Base-by-base conservation (phyloP, 53 echinoderm and acorn worm species). In the Henricia sp. region DNA sequence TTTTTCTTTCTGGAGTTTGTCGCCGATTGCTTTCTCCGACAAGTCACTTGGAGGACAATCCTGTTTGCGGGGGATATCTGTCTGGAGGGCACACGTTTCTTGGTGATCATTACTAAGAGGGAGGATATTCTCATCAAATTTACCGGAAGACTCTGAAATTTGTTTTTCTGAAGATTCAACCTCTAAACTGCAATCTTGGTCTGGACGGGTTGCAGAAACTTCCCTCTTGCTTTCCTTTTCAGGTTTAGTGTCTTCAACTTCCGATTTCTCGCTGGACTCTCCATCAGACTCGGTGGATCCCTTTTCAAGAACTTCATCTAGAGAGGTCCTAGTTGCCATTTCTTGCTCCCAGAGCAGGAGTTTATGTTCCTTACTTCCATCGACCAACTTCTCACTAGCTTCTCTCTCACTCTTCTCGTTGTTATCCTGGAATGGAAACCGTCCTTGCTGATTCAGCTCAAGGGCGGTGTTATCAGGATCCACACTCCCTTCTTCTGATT, bases 331-430 rank as follows among this genome's bases (percentile, higher is more conserved):
- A 23, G 48, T 68, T 13, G 33, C 20, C 52, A 70, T 56, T 28
- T 70, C 57, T 23, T 78, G 69, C 51, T 90, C 86, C 91, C 77
- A 88, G 19, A 43, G 42, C 63, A 78, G 68, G 40, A 88, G 69
- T 76, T 83, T 94, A 14, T 50, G 56, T 52, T 91, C 89, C 48
- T 90, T 91, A 52, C 56, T 59, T 34, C 91, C 94, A 32, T 91
- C 91, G 37, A 82, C 80, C 0, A 87, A 85, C 66, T 94, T 94
- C 59, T 91, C 89, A 46, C 91, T 91, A 36, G 69, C 82, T 70
- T 94, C 93, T 20, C 74, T 90, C 72, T 90, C 94, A 34, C 74
- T 91, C 72, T 93, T 93, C 43, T 93, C 93, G 3, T 77, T 86
- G 36, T 48, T 83, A 20, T 78, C 80, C 53, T 66, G 30, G 30